A percentile compares a stretch with the other conserved stretches of the same genome.
Conservation (phyloP, 2,888 invertebrate genomes). For the Lissonota sp. region DNA sequence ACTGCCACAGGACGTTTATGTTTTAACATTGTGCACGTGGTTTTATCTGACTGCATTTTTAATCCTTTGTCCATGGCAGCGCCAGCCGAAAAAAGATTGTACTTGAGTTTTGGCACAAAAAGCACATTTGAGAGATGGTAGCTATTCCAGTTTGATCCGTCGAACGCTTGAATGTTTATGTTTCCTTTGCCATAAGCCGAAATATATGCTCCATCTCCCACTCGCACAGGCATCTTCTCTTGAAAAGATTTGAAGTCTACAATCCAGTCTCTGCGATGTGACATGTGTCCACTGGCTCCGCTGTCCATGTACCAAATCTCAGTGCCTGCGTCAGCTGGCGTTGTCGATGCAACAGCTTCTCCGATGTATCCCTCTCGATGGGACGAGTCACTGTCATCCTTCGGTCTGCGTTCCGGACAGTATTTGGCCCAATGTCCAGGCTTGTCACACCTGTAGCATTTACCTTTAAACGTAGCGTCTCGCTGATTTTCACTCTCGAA, state of each 20-base stretch:
- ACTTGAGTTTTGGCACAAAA: slow-evolving; percentile 54
- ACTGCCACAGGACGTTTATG: background rate
- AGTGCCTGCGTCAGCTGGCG: background rate
- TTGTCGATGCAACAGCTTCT: background rate
- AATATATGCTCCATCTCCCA: no score
- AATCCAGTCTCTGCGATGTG: slow-evolving; percentile 53
- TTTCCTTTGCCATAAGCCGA: slow-evolving; percentile 12
- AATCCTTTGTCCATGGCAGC: slow-evolving; percentile 3
- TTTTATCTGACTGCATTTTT: background rate
- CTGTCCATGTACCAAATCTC: slow-evolving; percentile 52
- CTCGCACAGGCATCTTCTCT: no score
- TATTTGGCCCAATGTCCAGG: slow-evolving; percentile 25
- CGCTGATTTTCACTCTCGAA: background rate
- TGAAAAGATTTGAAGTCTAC: slow-evolving; percentile 13
- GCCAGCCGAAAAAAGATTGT: slow-evolving; percentile 47
- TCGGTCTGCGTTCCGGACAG: slow-evolving; percentile 20
- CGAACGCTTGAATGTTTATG: slow-evolving; percentile 59
- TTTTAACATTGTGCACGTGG: no score
- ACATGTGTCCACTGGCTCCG: slow-evolving; percentile 64
- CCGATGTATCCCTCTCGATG: background rate
- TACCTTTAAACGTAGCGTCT: slow-evolving; percentile 7
- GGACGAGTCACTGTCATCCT: background rate
- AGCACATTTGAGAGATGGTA: slow-evolving; percentile 55
- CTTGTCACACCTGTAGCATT: slow-evolving; percentile 32
- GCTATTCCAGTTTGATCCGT: slow-evolving; percentile 58